These are phyloP conservation scores for Oreochromis aureus DNA, from an alignment of 2,113 vertebrate species.

Conservation along the genomic window DNA sequence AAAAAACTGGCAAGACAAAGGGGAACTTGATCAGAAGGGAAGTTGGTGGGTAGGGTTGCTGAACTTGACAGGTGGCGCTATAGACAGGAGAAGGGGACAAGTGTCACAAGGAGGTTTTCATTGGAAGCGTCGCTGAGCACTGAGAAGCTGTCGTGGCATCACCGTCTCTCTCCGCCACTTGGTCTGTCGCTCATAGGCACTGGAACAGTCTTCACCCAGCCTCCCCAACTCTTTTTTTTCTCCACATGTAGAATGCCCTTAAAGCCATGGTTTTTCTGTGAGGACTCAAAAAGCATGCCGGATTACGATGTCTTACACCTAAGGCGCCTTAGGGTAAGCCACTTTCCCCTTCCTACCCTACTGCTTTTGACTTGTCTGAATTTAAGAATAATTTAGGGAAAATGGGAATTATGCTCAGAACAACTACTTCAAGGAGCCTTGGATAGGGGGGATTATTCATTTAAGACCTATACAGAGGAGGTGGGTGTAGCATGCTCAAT, in stretches of 20 bases:
- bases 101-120: conserved; percentile 42
- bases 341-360: not conserved
- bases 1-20: not conserved
- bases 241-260: conserved; percentile 33
- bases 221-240: not conserved
- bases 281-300: conserved; percentile 77
- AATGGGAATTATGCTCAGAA: not conserved
- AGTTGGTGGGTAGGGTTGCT: not conserved
- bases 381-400: not conserved
- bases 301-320: conserved; percentile 77
- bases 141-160: conserved; percentile 22
- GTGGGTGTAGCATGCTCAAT: not conserved
- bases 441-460: not conserved
- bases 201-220: conserved; percentile 54
- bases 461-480: not conserved
- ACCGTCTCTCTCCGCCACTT: not conserved
- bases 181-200: not conserved
- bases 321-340: conserved; percentile 80
- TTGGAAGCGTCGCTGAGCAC: conserved; percentile 28
- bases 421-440: not conserved
- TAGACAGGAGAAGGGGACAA: conserved; percentile 2
- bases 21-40: not conserved
- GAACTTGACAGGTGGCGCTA: not conserved
- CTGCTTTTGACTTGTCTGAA: not conserved
- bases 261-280: conserved; percentile 48